Percentiles rank a stretch among this genome's conserved stretches.
Evolutionary conservation across 2,888 invertebrate genomes (phyloP).

Genomic region (Furcula furcula): DNA sequence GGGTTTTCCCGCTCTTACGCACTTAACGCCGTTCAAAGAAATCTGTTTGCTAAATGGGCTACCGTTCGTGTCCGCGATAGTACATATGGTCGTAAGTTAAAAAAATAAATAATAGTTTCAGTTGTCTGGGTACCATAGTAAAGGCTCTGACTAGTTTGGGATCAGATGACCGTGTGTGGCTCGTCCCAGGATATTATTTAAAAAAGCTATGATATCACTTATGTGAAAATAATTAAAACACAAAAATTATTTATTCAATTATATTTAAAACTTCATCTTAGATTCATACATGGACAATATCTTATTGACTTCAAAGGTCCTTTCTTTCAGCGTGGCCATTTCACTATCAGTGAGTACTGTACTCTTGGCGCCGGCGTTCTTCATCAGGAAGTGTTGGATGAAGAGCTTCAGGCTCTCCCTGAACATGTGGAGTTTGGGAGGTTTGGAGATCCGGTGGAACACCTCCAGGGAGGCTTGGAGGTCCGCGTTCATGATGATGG

Average conservation of each 20-base stretch:
- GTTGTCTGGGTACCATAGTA: too few species aligned
- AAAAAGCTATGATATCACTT: too few species aligned
- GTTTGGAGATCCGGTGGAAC: slow-evolving; percentile 87
- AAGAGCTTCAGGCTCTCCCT: slow-evolving; percentile 92
- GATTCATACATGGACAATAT: slow-evolving; percentile 80
- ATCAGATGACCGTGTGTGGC: too few species aligned
- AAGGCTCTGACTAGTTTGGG: too few species aligned
- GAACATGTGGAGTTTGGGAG: slow-evolving; percentile 89
- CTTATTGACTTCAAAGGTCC: slow-evolving; percentile 85
- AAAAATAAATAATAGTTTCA: too few species aligned
- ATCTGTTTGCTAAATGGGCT: too few species aligned
- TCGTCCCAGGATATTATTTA: too few species aligned
- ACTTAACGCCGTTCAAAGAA: too few species aligned
- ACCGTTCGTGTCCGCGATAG: too few species aligned
- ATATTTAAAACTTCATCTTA: slow-evolving; percentile 56
- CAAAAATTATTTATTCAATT: slow-evolving; percentile 5
- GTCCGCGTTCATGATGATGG: slow-evolving; percentile 86
- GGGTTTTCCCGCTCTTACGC: too few species aligned
- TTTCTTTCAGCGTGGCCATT: slow-evolving; percentile 62
- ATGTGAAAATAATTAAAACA: slow-evolving; percentile 5
- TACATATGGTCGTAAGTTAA: too few species aligned
- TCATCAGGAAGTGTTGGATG: slow-evolving; percentile 92
- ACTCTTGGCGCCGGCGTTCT: slow-evolving; percentile 78
- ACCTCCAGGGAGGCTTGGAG: slow-evolving; percentile 82
- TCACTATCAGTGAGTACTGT: slow-evolving; percentile 52